Conservation (phyloP, 2,797 vertebrate species). For the Silurus lanzhouensis region DNA sequence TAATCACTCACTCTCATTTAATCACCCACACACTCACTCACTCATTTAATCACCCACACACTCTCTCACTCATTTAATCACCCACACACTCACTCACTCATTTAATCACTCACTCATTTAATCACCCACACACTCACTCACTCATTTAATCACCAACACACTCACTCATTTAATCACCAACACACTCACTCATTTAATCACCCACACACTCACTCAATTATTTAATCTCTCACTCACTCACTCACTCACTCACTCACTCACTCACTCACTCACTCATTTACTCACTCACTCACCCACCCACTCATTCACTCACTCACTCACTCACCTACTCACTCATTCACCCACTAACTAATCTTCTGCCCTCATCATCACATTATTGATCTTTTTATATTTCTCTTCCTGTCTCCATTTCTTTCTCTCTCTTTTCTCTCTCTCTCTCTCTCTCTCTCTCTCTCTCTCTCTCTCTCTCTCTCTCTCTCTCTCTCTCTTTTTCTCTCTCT, state of each 20-base stretch:
- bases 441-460: neutral
- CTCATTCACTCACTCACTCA: neutral
- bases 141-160: neutral
- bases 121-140: neutral
- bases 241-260: neutral
- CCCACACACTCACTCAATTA: neutral
- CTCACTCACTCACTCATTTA: too few relatives aligned
- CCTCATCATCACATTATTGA: neutral
- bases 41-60: neutral
- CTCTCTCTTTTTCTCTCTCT: conserved; percentile 13
- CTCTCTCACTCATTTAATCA: neutral
- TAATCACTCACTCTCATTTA: conserved; percentile 2
- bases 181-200: neutral
- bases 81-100: neutral
- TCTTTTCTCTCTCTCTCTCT: neutral
- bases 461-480: conserved; percentile 33
- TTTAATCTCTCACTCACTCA: conserved; percentile 7
- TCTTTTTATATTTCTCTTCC: neutral
- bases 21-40: neutral
- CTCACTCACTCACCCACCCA: neutral
- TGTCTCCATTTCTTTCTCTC: neutral
- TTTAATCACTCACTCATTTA: neutral
- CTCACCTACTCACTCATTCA: neutral
- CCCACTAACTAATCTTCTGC: neutral
- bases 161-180: neutral